Evolutionary conservation across 2,888 invertebrate species (phyloP).

Genomic region (Drosophila birchii): DNA sequence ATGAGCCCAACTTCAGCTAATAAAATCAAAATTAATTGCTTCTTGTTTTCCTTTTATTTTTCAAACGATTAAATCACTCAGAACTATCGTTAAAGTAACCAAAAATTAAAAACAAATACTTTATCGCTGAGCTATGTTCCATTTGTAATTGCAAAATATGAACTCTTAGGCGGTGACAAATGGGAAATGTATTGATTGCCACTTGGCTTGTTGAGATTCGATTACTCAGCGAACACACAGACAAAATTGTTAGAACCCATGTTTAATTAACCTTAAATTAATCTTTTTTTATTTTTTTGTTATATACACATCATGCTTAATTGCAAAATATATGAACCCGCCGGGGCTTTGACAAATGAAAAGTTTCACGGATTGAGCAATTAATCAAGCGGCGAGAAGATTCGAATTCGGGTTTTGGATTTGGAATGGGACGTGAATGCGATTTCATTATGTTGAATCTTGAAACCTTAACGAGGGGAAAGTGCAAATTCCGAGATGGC

Average conservation of each 20-base stretch:
- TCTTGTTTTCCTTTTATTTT: neutral
- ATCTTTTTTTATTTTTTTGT: neutral
- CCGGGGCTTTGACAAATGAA: slow-evolving; percentile 5
- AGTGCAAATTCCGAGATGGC: slow-evolving; percentile 16
- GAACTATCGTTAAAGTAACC: neutral
- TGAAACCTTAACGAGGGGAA: slow-evolving; percentile 39
- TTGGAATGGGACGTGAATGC: neutral
- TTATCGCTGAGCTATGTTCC: neutral
- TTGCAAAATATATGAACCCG: slow-evolving; percentile 14
- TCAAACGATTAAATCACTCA: neutral
- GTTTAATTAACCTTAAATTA: slow-evolving; percentile 2
- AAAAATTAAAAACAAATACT: neutral
- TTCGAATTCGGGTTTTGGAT: slow-evolving; percentile 18
- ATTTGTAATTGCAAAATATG: slow-evolving; percentile 9
- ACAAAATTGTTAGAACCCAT: slow-evolving; percentile 1
- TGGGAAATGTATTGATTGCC: slow-evolving; percentile 12
- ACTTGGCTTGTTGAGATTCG: slow-evolving; percentile 14
- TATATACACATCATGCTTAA: neutral
- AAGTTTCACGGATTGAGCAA: slow-evolving; percentile 14
- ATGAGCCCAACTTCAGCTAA: neutral
- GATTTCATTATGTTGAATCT: slow-evolving; percentile 9
- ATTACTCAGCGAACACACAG: neutral
- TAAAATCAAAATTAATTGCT: slow-evolving; percentile 7
- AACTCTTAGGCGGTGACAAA: neutral
- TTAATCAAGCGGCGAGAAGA: slow-evolving; percentile 20